phyloP scores from a whole-genome alignment of 2,113 vertebrate genomes.

The Chlorocebus sabaeus region DNA sequence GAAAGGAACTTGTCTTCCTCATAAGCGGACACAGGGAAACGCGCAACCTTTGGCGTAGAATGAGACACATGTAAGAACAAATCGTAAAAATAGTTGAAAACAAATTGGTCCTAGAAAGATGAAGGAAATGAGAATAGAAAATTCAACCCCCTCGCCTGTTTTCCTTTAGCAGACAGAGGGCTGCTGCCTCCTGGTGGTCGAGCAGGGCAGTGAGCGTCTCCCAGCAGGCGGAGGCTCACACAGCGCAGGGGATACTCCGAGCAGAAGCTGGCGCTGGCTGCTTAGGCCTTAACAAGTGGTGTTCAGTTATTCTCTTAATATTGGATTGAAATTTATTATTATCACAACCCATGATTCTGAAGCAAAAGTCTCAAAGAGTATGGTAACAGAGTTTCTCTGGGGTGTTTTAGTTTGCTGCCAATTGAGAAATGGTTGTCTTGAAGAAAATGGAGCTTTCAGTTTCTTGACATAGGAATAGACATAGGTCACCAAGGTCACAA shows the following conservation, averaged over 20 bases:
- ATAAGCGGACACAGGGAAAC: background rate
- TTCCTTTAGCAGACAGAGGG: background rate
- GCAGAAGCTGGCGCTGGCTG: background rate
- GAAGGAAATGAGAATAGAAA: conserved; percentile 13
- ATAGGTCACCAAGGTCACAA: too few relatives aligned
- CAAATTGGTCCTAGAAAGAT: background rate
- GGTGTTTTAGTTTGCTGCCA: background rate
- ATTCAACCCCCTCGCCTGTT: background rate
- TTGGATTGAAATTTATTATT: background rate
- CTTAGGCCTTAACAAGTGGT: background rate
- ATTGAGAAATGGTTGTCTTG: background rate
- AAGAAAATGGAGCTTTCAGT: background rate
- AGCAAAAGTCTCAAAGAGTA: background rate
- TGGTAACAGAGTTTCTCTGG: background rate
- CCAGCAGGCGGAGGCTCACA: accelerated
- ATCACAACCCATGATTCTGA: background rate
- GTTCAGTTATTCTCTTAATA: background rate
- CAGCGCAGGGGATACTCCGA: accelerated
- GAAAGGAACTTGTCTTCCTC: background rate
- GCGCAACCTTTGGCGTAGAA: background rate
- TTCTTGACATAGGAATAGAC: background rate
- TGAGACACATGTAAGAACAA: background rate
- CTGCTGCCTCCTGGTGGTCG: conserved; percentile 32
- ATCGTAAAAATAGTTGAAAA: background rate
- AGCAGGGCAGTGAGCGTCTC: background rate